A percentile compares a stretch with the other conserved stretches of the same genome.
Evolutionary conservation across 2,888 invertebrate species (phyloP).

Genomic region (Lymantria monacha): DNA sequence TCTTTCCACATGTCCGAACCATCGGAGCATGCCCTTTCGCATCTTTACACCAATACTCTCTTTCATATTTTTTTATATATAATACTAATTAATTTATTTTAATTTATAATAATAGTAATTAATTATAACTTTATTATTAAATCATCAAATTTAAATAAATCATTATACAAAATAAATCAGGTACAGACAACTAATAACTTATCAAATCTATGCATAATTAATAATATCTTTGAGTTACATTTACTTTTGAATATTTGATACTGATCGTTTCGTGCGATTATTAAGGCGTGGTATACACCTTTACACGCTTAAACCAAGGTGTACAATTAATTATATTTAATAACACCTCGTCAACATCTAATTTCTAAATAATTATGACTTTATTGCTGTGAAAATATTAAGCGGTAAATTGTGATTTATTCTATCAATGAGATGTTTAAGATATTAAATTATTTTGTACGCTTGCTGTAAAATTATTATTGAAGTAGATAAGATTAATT

Average conservation of each 20-base stretch:
- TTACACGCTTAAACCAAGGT: constrained; percentile 16
- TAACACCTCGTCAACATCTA: constrained; percentile 10
- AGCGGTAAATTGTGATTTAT: not conserved
- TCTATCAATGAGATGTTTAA: not conserved
- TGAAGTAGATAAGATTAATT: too few relatives aligned
- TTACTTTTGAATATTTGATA: constrained; percentile 18
- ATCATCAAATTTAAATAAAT: too few relatives aligned
- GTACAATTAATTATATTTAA: constrained; percentile 30
- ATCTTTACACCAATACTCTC: too few relatives aligned
- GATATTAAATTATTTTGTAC: too few relatives aligned
- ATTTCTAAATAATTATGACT: constrained; percentile 9
- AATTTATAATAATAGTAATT: too few relatives aligned
- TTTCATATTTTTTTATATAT: too few relatives aligned
- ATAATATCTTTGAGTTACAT: constrained; percentile 7
- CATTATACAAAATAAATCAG: not conserved
- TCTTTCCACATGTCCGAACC: too few relatives aligned
- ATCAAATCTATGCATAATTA: not conserved
- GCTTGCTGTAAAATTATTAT: too few relatives aligned
- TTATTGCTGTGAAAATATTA: constrained; percentile 13
- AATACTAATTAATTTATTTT: too few relatives aligned
- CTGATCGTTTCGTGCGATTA: constrained; percentile 10
- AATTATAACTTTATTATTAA: too few relatives aligned
- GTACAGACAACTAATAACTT: not conserved
- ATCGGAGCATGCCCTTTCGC: too few relatives aligned
- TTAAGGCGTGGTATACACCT: constrained; percentile 30